phyloP scores from a whole-genome alignment of 2,888 invertebrate genomes.

The Camptogramma bilineatum region DNA sequence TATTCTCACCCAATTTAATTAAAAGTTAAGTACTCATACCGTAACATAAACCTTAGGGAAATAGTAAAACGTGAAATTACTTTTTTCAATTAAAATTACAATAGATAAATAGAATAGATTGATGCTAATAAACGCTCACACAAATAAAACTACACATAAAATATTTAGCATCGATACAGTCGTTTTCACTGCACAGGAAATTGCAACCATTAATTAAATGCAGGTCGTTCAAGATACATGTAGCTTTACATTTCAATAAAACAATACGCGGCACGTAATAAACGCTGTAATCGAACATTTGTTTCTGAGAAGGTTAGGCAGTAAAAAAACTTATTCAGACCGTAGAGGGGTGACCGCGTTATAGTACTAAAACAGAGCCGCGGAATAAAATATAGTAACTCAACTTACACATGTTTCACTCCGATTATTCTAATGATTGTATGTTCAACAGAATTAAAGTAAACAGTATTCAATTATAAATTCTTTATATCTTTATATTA shows the following conservation, averaged over 20 bases:
- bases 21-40: not conserved
- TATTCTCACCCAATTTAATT: not conserved
- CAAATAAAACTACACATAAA: conserved; percentile 35
- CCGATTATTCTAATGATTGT: not conserved
- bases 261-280: conserved; percentile 51
- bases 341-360: conserved; percentile 71
- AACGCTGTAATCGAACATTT: conserved; percentile 58
- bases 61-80: not conserved
- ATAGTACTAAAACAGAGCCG: conserved; percentile 73
- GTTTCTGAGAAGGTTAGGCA: conserved; percentile 68
- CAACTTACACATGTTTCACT: conserved; percentile 12
- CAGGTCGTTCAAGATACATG: conserved; percentile 34
- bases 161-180: conserved; percentile 33
- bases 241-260: conserved; percentile 53
- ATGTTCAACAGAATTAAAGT: no score
- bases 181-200: conserved; percentile 49
- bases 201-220: conserved; percentile 49
- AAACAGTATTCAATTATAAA: not conserved
- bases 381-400: conserved; percentile 11
- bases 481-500: no score
- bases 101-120: conserved; percentile 2
- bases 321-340: conserved; percentile 69
- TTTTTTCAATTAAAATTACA: conserved; percentile 16
- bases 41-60: not conserved
- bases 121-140: conserved; percentile 33